Evolutionary conservation across 2,113 vertebrate species (phyloP).

Genomic region (Xenopus borealis): DNA sequence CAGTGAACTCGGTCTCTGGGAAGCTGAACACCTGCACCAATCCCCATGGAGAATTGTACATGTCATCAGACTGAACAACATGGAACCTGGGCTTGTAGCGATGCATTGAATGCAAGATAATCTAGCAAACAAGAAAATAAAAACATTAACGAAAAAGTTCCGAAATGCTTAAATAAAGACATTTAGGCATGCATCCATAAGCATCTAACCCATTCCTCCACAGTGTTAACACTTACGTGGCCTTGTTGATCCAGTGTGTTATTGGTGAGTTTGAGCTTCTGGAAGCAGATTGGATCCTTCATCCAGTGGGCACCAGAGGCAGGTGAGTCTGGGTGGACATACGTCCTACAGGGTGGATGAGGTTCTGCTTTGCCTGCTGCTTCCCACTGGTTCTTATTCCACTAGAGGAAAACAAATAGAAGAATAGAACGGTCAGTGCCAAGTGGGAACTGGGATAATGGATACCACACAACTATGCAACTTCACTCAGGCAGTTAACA

Average conservation of each 20-base stretch:
- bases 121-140: slow-evolving; percentile 53
- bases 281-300: slow-evolving; percentile 84
- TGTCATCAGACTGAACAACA: slow-evolving; percentile 82
- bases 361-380: slow-evolving; percentile 88
- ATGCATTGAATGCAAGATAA: slow-evolving; percentile 80
- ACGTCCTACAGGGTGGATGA: slow-evolving; percentile 83
- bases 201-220: too few relatives aligned
- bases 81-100: slow-evolving; percentile 81
- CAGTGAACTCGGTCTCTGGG: slow-evolving; percentile 82
- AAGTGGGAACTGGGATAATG: slow-evolving; percentile 20
- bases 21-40: slow-evolving; percentile 86
- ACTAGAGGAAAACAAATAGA: slow-evolving; percentile 61
- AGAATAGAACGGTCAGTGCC: neutral
- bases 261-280: slow-evolving; percentile 90
- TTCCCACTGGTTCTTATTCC: slow-evolving; percentile 91
- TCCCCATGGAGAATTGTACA: slow-evolving; percentile 83
- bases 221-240: slow-evolving; percentile 65
- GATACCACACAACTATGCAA: neutral
- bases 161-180: too few relatives aligned
- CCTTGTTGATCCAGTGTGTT: slow-evolving; percentile 88
- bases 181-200: too few relatives aligned
- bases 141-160: neutral
- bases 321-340: slow-evolving; percentile 85
- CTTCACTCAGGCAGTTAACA: too few relatives aligned
- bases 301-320: slow-evolving; percentile 90